phyloP scores from a whole-genome alignment of 2,888 invertebrate species.

The Spodoptera littoralis region DNA sequence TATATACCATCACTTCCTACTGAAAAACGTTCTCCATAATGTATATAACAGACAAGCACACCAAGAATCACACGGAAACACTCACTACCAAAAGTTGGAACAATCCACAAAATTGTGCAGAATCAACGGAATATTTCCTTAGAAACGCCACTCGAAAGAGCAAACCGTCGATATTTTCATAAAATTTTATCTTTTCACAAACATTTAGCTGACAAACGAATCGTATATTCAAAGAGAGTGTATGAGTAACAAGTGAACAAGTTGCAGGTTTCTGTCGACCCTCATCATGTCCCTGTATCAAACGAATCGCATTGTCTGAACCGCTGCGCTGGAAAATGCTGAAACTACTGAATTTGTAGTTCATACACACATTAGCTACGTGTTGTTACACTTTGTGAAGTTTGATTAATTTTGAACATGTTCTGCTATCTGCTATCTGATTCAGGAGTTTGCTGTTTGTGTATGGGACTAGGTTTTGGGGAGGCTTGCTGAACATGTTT shows the following conservation, averaged over 20 bases:
- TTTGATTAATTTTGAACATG: conserved; percentile 1
- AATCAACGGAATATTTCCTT: conserved; percentile 1
- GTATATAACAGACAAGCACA: too few relatives aligned
- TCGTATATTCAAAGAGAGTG: conserved; percentile 18
- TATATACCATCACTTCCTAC: too few relatives aligned
- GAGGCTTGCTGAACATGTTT: too few relatives aligned
- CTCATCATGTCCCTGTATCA: conserved; percentile 54
- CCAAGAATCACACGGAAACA: too few relatives aligned
- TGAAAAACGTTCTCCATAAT: too few relatives aligned
- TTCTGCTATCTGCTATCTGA: background rate
- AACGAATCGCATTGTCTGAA: conserved; percentile 55
- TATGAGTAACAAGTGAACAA: background rate
- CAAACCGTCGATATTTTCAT: conserved; percentile 14
- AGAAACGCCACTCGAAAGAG: background rate
- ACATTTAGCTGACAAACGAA: conserved; percentile 32
- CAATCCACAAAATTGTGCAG: background rate
- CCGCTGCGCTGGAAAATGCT: conserved; percentile 61
- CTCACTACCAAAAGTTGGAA: too few relatives aligned
- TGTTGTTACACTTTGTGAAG: conserved; percentile 10
- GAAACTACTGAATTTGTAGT: conserved; percentile 52
- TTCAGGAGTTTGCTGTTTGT: conserved; percentile 5
- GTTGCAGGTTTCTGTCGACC: conserved; percentile 36
- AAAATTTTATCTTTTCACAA: conserved; percentile 16
- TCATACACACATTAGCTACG: conserved; percentile 29
- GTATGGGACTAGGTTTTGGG: too few relatives aligned